Conservation (phyloP, 53 echinoderm and acorn worm genomes). For the Echinometra lucunter region DNA sequence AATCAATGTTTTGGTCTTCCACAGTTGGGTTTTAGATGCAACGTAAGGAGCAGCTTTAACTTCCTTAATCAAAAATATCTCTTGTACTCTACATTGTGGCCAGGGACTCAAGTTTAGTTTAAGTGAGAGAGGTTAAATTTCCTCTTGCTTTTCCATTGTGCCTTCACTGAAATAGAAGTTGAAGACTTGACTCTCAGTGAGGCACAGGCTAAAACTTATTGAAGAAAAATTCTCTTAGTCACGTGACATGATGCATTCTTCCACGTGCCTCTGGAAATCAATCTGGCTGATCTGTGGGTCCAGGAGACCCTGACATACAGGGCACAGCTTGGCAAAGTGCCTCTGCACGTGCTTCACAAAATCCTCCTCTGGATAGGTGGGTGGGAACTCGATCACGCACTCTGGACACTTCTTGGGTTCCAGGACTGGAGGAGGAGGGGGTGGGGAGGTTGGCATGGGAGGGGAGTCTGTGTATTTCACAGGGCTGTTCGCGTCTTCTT, state of each 20-base stretch:
- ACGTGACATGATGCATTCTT: constrained; percentile 16
- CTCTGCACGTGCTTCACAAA: constrained; percentile 84
- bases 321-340: constrained; percentile 86
- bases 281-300: constrained; percentile 60
- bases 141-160: no score
- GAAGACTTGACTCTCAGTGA: not conserved
- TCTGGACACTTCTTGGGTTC: constrained; percentile 79
- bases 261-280: constrained; percentile 57
- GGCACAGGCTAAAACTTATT: not conserved
- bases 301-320: constrained; percentile 80
- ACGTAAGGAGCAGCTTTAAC: not conserved
- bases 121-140: not conserved
- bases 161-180: no score
- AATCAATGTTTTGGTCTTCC: not conserved
- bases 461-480: constrained; percentile 7
- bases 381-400: constrained; percentile 84
- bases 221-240: not conserved
- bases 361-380: constrained; percentile 79
- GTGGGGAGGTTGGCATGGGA: constrained; percentile 14
- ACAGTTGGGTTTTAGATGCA: not conserved
- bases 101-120: not conserved
- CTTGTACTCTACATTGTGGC: not conserved
- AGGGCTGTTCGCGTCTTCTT: constrained; percentile 3
- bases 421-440: constrained; percentile 25
- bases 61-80: not conserved